Percentiles rank a stretch among this genome's conserved stretches.
phyloP scores from a whole-genome alignment of 2,113 vertebrate genomes.

The Cyprinodon tularosa region DNA sequence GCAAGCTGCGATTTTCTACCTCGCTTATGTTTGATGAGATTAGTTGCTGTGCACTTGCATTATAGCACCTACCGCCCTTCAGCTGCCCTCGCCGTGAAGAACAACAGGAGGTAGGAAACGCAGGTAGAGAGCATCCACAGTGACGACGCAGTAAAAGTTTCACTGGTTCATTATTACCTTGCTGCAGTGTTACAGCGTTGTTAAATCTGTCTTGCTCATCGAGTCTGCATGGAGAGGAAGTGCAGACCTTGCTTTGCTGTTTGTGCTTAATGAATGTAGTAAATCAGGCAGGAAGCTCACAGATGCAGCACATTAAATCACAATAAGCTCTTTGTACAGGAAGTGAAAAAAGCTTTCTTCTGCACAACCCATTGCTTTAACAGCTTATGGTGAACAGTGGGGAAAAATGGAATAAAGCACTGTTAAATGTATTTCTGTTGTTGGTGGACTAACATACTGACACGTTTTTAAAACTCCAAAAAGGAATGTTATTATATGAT shows the following conservation, averaged over 20 bases:
- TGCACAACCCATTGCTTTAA: constrained; percentile 32
- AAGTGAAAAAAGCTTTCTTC: constrained; percentile 47
- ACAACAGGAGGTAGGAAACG: not conserved
- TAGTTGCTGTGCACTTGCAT: constrained; percentile 31
- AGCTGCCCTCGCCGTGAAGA: constrained; percentile 6
- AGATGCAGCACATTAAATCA: constrained; percentile 51
- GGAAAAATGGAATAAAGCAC: constrained; percentile 1
- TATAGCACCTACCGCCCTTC: constrained; percentile 27
- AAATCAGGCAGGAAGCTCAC: constrained; percentile 58
- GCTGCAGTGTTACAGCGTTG: constrained; percentile 36
- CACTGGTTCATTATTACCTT: constrained; percentile 23
- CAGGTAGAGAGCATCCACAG: constrained; percentile 5
- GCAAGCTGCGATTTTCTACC: constrained; percentile 18
- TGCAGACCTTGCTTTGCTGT: constrained; percentile 22
- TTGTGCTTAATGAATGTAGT: constrained; percentile 54
- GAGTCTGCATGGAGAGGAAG: constrained; percentile 23
- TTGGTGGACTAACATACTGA: constrained; percentile 4
- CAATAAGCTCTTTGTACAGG: constrained; percentile 52
- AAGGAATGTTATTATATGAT: constrained; percentile 17
- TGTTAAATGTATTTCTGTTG: constrained; percentile 5
- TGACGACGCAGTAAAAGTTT: constrained; percentile 14
- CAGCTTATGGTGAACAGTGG: constrained; percentile 28
- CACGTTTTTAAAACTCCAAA: constrained; percentile 5
- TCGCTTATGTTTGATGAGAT: constrained; percentile 47
- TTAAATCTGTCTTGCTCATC: constrained; percentile 37